phyloP scores from a whole-genome alignment of 2,113 vertebrate genomes.

The Sinocyclocheilus grahami region DNA sequence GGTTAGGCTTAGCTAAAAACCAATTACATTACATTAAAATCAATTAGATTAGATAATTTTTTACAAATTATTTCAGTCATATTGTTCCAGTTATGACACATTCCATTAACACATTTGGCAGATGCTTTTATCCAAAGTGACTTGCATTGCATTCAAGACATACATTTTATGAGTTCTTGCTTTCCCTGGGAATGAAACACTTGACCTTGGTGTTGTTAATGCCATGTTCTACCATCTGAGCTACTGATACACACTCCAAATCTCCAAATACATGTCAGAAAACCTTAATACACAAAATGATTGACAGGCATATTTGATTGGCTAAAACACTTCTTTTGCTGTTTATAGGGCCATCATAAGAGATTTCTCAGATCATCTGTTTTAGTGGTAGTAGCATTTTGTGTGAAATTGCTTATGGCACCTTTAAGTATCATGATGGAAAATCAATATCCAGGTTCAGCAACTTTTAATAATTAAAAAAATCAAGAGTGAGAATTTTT shows the following conservation, averaged over 20 bases:
- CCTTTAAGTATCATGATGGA: neutral
- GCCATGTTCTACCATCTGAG: neutral
- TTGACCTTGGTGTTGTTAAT: too few species aligned
- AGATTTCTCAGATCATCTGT: neutral
- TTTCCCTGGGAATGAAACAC: too few species aligned
- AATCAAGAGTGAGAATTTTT: neutral
- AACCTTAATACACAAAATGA: neutral
- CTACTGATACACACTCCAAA: too few species aligned
- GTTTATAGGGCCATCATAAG: neutral
- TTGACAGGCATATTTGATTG: neutral
- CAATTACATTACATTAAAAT: neutral
- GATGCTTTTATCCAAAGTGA: neutral
- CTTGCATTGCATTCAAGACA: too few species aligned
- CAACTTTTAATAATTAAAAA: slow-evolving; percentile 5
- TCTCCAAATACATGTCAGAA: neutral
- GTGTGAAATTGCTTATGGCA: neutral
- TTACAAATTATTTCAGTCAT: neutral
- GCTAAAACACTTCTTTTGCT: neutral
- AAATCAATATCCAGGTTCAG: slow-evolving; percentile 26
- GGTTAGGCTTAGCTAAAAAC: neutral
- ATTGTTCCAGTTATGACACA: neutral
- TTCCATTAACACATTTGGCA: neutral
- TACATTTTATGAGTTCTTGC: too few species aligned
- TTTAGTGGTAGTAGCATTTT: neutral
- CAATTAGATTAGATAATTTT: neutral